A percentile compares a stretch with the other conserved stretches of the same genome.
Evolutionary conservation across 2,797 vertebrate species (phyloP).

Genomic region (Syngnathus acus): DNA sequence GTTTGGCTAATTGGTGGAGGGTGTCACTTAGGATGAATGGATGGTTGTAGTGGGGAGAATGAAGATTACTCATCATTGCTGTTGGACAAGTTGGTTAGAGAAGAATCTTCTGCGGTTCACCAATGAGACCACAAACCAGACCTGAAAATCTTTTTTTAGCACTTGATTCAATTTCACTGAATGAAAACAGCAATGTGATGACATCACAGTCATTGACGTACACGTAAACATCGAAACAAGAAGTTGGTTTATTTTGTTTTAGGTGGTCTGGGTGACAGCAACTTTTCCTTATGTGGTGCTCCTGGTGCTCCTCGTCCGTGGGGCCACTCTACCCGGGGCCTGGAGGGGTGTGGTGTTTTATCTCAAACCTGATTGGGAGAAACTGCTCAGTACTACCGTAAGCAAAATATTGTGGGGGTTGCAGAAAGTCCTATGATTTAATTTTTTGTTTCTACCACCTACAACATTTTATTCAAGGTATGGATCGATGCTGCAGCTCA

Average conservation of each 20-base stretch:
- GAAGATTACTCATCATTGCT: constrained; percentile 20
- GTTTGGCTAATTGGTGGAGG: constrained; percentile 29
- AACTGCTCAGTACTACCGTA: constrained; percentile 86
- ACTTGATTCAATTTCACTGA: not conserved
- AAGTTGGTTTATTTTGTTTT: not conserved
- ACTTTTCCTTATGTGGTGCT: constrained; percentile 94
- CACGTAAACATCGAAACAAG: not conserved
- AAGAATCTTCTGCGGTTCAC: not conserved
- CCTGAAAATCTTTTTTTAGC: not conserved
- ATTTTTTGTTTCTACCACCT: not conserved
- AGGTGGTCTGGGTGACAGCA: constrained; percentile 99
- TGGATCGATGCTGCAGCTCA: constrained; percentile 98
- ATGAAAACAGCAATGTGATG: not conserved
- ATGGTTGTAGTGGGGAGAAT: constrained; percentile 20
- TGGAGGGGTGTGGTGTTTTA: constrained; percentile 96
- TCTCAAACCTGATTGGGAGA: constrained; percentile 90
- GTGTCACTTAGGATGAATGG: constrained; percentile 33
- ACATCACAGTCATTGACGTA: not conserved
- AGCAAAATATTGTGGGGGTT: constrained; percentile 24
- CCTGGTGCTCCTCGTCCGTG: constrained; percentile 82
- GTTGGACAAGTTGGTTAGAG: constrained; percentile 13
- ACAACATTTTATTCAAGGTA: constrained; percentile 67
- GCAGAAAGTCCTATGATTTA: not conserved
- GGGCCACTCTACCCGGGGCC: constrained; percentile 91
- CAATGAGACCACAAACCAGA: constrained; percentile 4